These are phyloP conservation scores for Samia ricini DNA, from an alignment of 1,140 invertebrate genomes.

Conservation along the genomic window DNA sequence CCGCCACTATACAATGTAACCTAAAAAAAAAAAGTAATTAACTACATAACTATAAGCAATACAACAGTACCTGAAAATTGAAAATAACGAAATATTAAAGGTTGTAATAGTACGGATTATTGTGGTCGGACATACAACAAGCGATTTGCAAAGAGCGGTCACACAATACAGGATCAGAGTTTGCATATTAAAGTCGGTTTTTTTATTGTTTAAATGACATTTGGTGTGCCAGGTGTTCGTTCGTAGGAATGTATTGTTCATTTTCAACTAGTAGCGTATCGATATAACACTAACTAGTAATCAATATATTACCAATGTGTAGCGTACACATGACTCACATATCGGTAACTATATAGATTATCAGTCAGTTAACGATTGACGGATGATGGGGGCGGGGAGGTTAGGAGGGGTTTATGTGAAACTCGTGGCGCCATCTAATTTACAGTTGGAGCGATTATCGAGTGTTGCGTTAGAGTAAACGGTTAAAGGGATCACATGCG, in stretches of 20 bases:
- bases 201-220: not conserved
- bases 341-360: not conserved
- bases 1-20: constrained; percentile 40
- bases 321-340: not conserved
- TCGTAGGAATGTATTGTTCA: not conserved
- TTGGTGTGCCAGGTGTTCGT: not conserved
- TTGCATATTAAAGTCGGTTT: not conserved
- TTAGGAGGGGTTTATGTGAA: not conserved
- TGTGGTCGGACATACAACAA: constrained; percentile 45
- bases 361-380: not conserved
- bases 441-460: not conserved
- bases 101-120: constrained; percentile 56
- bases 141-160: constrained; percentile 34
- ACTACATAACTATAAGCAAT: constrained; percentile 69
- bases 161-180: constrained; percentile 14
- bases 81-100: constrained; percentile 43
- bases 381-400: not conserved
- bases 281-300: not conserved
- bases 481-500: constrained; percentile 68
- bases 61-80: constrained; percentile 69
- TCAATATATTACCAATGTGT: not conserved
- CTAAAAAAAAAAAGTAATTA: constrained; percentile 42
- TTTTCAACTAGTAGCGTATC: not conserved
- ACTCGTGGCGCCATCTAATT: not conserved
- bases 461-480: constrained; percentile 43